Base-by-base conservation (phyloP, 2,113 vertebrate genomes). In the Strix uralensis region DNA sequence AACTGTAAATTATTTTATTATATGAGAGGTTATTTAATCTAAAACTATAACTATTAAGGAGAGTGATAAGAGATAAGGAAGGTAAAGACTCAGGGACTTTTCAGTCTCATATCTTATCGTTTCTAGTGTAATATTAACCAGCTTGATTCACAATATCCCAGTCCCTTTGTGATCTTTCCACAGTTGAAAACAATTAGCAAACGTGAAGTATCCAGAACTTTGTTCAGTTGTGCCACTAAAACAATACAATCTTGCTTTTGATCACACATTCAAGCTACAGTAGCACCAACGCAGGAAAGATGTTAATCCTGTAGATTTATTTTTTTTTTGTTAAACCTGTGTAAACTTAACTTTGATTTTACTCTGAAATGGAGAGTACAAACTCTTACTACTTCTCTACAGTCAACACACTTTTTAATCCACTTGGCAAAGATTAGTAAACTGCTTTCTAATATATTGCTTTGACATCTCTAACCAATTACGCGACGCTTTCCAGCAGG, bases 61-160 rank as follows among this genome's bases (percentile, higher is more conserved):
- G 71, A 92, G 72, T 11, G 97, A 96, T 97, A 97, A 98, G 92
- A 95, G 98, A 97, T 98, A 97, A 97, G 90, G 77, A 92, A 96
- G 92, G 93, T 81, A 98, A 95, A 96, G 97, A 97, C 90, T 96
- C 97, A 91, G 96, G 97, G 96, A 97, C 97, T 97, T 97, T 97
- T 97, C 88, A 79, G 92, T 88, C 92, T 94, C 51, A 0, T 94
- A 98, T 97, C 97, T 98, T 97, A 98, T 97, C 97, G 57, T 13
- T 75, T 57, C 71, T 82, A 49, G 97, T 97, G 32, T 75, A 98
- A 97, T 74, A 98, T 98, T 98, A 98, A 98, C 97, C 83, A 92
- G 65, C 26, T 51, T 17, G 77, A 96, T 96, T 96, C 93, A 92
- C 54, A 77, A 81, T 95, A 94, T 95, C 74, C 84, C 97, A 86